Evolutionary conservation across 2,888 invertebrate genomes (phyloP).

Genomic region (Unio delphinus): DNA sequence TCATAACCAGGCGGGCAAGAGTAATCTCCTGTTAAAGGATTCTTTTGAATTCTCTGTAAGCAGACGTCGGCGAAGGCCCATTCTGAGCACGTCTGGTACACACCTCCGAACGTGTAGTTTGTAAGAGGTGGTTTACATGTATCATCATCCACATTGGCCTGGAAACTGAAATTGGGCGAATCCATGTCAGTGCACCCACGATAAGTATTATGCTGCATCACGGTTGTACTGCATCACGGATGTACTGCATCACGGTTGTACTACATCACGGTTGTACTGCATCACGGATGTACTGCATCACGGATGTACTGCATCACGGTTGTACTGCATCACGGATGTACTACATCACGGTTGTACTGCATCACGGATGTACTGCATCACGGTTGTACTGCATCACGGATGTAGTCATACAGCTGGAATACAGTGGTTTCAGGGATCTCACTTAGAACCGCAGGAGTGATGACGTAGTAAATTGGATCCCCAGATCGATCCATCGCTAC

Average conservation of each 20-base stretch:
- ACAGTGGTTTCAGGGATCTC: slow-evolving; percentile 49
- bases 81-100: slow-evolving; percentile 48
- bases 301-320: too few species aligned
- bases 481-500: slow-evolving; percentile 58
- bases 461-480: slow-evolving; percentile 55
- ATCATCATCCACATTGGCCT: slow-evolving; percentile 61
- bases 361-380: slow-evolving; percentile 40
- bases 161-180: slow-evolving; percentile 54
- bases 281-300: slow-evolving; percentile 37
- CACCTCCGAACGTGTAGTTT: slow-evolving; percentile 61
- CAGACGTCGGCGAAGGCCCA: slow-evolving; percentile 22
- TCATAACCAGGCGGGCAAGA: slow-evolving; percentile 51
- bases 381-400: slow-evolving; percentile 45
- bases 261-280: slow-evolving; percentile 49
- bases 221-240: slow-evolving; percentile 46
- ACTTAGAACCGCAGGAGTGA: slow-evolving; percentile 45
- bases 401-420: slow-evolving; percentile 29
- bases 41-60: slow-evolving; percentile 26
- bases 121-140: slow-evolving; percentile 45
- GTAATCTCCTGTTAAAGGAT: slow-evolving; percentile 53
- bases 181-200: slow-evolving; percentile 54
- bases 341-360: slow-evolving; percentile 49
- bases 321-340: slow-evolving; percentile 46
- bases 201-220: slow-evolving; percentile 53
- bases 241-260: too few species aligned